A percentile compares a stretch with the other conserved stretches of the same genome.
These are phyloP conservation scores for Drosophila obscura DNA, from an alignment of 1,140 invertebrate genomes.

Conservation along the genomic window DNA sequence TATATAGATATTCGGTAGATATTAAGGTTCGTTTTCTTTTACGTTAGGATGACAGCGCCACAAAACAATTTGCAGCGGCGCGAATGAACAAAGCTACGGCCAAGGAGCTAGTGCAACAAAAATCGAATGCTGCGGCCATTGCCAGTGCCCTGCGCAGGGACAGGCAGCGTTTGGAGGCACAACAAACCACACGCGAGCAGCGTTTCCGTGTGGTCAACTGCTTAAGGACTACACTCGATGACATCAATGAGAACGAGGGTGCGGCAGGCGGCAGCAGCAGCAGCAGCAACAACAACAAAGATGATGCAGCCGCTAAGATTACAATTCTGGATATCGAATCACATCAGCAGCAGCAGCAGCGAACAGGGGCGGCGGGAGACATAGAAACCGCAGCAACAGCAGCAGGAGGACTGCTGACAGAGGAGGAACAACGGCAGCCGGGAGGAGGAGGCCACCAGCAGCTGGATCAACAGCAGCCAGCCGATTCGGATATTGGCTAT, in stretches of 20 bases:
- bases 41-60: conserved; percentile 71
- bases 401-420: neutral
- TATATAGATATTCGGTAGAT: conserved; percentile 4
- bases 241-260: neutral
- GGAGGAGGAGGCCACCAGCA: neutral
- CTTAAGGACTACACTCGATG: conserved; percentile 62
- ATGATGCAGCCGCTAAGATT: conserved; percentile 23
- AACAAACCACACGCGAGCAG: conserved; percentile 62
- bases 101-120: conserved; percentile 64
- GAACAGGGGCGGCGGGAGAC: neutral
- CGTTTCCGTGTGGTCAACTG: conserved; percentile 83
- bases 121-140: conserved; percentile 32
- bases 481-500: conserved; percentile 78
- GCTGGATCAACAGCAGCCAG: conserved; percentile 50
- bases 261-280: conserved; percentile 2
- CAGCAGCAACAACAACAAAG: neutral
- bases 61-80: conserved; percentile 83
- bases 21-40: neutral
- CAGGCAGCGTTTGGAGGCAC: conserved; percentile 64
- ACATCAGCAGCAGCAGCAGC: conserved; percentile 29
- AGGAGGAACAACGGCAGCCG: too few species aligned
- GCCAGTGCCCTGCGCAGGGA: conserved; percentile 38
- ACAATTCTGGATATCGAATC: conserved; percentile 70
- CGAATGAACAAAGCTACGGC: conserved; percentile 79
- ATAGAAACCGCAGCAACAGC: neutral